Base-by-base conservation (phyloP, 2,888 invertebrate species). In the Lithophane semibrunnea region DNA sequence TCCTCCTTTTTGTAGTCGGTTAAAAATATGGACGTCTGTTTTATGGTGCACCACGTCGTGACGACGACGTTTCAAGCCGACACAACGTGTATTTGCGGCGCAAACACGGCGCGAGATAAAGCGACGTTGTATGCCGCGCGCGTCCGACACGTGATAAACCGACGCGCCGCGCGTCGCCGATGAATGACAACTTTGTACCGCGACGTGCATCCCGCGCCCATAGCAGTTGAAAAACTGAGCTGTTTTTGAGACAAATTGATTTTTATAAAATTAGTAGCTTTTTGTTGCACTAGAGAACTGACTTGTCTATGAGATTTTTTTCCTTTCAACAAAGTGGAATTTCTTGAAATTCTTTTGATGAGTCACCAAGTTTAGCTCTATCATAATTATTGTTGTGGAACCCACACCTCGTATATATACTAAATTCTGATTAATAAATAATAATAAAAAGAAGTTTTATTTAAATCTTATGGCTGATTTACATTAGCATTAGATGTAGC, bases 121-220 rank as follows among this genome's bases (percentile, higher is more conserved):
- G 60, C 81, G 61, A 21, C 61, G 69, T 21, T 74, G 65, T 84
- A 89, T 88, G 84, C 83, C 71, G 73, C 65, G 73, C 82, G 87
- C 88, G 90, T 84, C 76, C 44, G 74, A 65, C 56, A 84, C 89
- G 56, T 87, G 87, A 89, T 77, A 77, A 78, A 75, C 77, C 75
- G 77, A 1, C 37, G 47, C 65, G 13, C 21, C 37, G 37, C 37
- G 37, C 69, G 74, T 68, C 56, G 12, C n/a, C 10, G 8, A 75
- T n/a, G 80, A 79, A 71, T 83, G 65, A 83, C 84, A 77, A 75
- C 80, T 64, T 42, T 58, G 80, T 68, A 47, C 42, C 13, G 24
- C 44, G 52, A 68, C 74, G 71, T 61, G 68, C 64, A 56, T 7
- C 24, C 42, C 66, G 58, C 67, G 47, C 49, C 56, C 13, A 8